Evolutionary conservation across 2,797 vertebrate species (phyloP).

Genomic region (Eulemur albifrons): DNA sequence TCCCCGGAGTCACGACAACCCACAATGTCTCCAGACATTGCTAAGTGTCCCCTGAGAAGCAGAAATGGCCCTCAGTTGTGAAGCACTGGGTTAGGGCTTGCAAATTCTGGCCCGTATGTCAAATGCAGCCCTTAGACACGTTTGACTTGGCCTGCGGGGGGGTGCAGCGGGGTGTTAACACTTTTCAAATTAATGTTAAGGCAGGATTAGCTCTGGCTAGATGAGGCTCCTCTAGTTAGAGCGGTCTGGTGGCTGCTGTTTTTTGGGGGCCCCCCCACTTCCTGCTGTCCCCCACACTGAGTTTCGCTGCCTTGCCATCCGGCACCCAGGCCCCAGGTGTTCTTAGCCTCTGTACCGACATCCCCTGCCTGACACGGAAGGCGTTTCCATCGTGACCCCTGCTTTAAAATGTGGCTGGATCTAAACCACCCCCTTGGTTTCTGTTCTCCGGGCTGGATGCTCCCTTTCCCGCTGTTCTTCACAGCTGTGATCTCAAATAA

Average conservation of each 20-base stretch:
- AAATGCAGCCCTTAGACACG: neutral
- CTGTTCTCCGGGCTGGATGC: neutral
- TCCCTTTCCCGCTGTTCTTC: neutral
- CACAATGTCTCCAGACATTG: neutral
- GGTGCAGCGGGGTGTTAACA: neutral
- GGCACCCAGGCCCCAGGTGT: neutral
- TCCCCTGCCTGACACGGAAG: neutral
- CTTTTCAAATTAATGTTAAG: neutral
- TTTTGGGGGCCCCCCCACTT: fast-evolving
- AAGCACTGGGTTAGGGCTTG: neutral
- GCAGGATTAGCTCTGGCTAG: neutral
- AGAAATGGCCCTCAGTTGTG: neutral
- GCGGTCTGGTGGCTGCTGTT: neutral
- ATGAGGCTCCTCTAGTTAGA: neutral
- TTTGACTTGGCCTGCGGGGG: neutral
- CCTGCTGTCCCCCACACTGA: neutral
- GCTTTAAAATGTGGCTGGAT: neutral
- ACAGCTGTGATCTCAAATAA: neutral
- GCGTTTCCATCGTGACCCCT: no score
- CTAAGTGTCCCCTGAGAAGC: neutral
- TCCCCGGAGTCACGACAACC: neutral
- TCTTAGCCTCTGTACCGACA: neutral
- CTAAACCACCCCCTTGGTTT: neutral
- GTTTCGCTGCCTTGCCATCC: neutral
- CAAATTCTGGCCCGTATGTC: neutral